Evolutionary conservation across 2,888 invertebrate genomes (phyloP).

Genomic region (Oxyteleia sp.): DNA sequence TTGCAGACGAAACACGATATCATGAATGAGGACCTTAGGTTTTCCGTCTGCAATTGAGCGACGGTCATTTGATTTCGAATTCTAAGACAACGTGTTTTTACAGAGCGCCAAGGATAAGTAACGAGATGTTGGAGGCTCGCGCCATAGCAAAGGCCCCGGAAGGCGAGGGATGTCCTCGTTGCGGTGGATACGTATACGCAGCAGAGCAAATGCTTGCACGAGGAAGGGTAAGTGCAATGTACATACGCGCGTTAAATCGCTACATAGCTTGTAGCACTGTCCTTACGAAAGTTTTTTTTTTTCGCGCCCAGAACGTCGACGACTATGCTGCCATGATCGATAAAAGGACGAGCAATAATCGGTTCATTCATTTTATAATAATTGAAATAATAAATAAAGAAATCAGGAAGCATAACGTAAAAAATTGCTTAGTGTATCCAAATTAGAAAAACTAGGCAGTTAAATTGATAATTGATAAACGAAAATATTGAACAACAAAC

Average conservation of each 20-base stretch:
- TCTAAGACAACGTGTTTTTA: conserved; percentile 38
- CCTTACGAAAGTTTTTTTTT: conserved; percentile 13
- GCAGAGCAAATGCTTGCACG: conserved; percentile 97
- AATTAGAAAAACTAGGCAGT: no score
- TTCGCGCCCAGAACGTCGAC: conserved; percentile 35
- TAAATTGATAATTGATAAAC: no score
- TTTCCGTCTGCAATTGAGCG: neutral
- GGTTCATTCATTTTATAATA: no score
- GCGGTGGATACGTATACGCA: conserved; percentile 96
- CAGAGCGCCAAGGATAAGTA: conserved; percentile 79
- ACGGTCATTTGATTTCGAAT: no score
- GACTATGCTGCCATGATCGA: conserved; percentile 74
- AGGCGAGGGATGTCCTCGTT: conserved; percentile 95
- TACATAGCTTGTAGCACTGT: conserved; percentile 35
- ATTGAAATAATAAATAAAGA: no score
- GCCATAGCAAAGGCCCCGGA: conserved; percentile 94
- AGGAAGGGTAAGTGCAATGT: conserved; percentile 92
- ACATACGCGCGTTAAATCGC: conserved; percentile 15
- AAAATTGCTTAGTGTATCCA: no score
- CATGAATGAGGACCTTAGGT: neutral
- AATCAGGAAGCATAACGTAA: no score
- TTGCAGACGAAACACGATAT: neutral
- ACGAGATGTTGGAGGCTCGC: conserved; percentile 91
- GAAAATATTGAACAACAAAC: no score
- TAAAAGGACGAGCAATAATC: conserved; percentile 5